phyloP scores from a whole-genome alignment of 2,113 vertebrate genomes.

The Podarcis muralis region DNA sequence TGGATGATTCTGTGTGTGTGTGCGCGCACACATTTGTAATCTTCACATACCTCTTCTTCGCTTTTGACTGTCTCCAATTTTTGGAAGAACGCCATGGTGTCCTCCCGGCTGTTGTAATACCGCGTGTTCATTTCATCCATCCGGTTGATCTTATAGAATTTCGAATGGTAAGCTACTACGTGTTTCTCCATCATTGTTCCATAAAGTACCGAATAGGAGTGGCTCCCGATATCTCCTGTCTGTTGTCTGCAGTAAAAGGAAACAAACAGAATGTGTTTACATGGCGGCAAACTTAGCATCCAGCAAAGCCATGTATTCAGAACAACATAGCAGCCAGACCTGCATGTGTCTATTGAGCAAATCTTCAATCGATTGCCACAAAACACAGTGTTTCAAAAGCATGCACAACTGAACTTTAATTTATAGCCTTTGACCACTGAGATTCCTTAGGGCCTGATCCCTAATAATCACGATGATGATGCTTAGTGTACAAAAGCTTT shows the following conservation, averaged over 20 bases:
- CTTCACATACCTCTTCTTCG: conserved; percentile 1
- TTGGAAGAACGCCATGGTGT: conserved; percentile 79
- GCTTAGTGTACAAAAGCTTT: neutral
- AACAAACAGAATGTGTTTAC: conserved; percentile 32
- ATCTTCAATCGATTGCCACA: neutral
- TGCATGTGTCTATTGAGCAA: accelerated
- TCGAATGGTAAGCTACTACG: conserved; percentile 62
- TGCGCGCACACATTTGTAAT: neutral
- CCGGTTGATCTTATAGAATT: conserved; percentile 77
- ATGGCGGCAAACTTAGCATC: neutral
- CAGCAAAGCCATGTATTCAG: neutral
- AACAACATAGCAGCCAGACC: neutral
- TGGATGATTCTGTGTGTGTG: neutral
- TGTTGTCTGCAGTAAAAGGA: conserved; percentile 68
- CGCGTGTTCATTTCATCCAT: conserved; percentile 79
- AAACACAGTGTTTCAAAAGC: neutral
- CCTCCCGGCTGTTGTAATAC: conserved; percentile 72
- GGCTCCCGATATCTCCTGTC: conserved; percentile 54
- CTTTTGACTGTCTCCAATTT: conserved; percentile 84
- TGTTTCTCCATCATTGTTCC: conserved; percentile 59
- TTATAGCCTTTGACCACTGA: neutral
- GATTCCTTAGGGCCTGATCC: neutral
- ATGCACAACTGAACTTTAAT: neutral
- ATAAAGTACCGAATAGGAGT: conserved; percentile 52
- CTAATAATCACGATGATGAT: too few relatives aligned